Conservation (phyloP, 2,113 vertebrate genomes). For the Ovis canadensis region DNA sequence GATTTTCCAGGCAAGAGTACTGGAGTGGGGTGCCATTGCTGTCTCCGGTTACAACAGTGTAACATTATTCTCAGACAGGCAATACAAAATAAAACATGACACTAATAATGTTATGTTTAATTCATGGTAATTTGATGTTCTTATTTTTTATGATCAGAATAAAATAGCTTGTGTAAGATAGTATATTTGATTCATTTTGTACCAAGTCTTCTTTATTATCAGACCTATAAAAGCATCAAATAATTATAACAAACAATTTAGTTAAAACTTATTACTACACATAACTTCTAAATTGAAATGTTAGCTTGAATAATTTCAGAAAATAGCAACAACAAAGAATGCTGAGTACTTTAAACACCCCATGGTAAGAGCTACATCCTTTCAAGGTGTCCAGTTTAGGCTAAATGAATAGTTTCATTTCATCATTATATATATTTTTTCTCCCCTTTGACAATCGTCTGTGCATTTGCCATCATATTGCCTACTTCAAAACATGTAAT, state of each 20-base stretch:
- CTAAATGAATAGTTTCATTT: background rate
- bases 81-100: constrained; percentile 65
- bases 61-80: constrained; percentile 36
- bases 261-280: constrained; percentile 45
- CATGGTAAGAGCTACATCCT: background rate
- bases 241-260: constrained; percentile 63
- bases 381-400: background rate
- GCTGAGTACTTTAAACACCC: background rate
- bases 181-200: constrained; percentile 52
- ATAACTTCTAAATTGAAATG: constrained; percentile 53
- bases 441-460: background rate
- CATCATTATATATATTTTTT: background rate
- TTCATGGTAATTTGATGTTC: constrained; percentile 69
- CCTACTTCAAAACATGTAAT: background rate
- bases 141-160: constrained; percentile 59
- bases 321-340: background rate
- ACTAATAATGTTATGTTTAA: constrained; percentile 70
- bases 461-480: background rate
- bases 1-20: no score
- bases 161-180: constrained; percentile 54
- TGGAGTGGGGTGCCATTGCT: no score
- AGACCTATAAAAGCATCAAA: constrained; percentile 66
- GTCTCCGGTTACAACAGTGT: background rate
- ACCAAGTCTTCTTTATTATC: constrained; percentile 32
- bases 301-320: constrained; percentile 28